phyloP scores from a whole-genome alignment of 2,113 vertebrate species.

The Galemys pyrenaicus region DNA sequence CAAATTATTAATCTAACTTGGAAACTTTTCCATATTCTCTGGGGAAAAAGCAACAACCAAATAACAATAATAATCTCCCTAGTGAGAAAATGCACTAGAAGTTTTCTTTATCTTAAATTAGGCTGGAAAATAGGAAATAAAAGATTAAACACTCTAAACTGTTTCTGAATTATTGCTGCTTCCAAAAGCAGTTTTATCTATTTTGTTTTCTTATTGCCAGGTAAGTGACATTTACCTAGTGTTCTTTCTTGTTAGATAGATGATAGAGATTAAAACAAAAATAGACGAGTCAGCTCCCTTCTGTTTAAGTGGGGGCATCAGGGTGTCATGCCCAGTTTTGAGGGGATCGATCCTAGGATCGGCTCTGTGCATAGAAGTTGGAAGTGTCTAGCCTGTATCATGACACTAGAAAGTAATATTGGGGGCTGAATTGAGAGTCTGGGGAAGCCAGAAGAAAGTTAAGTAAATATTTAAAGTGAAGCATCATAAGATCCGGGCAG shows the following conservation, averaged over 20 bases:
- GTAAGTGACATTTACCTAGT: background rate
- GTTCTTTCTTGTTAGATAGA: background rate
- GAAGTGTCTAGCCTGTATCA: background rate
- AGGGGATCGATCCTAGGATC: background rate
- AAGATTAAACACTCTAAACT: background rate
- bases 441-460: background rate
- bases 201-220: conserved; percentile 11
- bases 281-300: background rate
- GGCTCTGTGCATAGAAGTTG: background rate
- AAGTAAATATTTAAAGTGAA: background rate
- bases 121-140: background rate
- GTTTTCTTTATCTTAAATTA: background rate
- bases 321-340: background rate
- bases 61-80: background rate
- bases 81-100: background rate
- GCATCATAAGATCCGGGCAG: background rate
- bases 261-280: background rate
- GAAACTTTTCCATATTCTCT: background rate
- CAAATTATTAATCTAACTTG: conserved; percentile 25
- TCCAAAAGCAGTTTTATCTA: background rate
- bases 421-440: background rate
- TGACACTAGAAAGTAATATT: background rate
- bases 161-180: background rate
- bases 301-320: background rate
- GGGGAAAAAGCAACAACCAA: background rate